phyloP scores from a whole-genome alignment of 2,888 invertebrate genomes.

The Epiperipatus broadwayi region DNA sequence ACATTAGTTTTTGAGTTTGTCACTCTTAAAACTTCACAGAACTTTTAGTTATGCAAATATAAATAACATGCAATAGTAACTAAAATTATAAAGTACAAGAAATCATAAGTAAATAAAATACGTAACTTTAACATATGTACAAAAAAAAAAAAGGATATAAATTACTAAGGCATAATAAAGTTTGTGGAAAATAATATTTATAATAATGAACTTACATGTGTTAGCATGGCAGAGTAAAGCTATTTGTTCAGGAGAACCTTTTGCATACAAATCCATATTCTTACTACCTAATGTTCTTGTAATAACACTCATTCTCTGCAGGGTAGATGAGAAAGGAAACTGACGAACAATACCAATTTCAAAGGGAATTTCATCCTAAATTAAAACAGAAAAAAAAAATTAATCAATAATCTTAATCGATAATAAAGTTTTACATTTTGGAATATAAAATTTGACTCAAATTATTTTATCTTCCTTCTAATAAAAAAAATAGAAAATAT shows the following conservation, averaged over 20 bases:
- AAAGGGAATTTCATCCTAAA: conserved; percentile 25
- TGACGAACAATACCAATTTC: conserved; percentile 57
- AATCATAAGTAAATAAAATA: too few relatives aligned
- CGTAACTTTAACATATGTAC: too few relatives aligned
- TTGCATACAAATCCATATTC: conserved; percentile 54
- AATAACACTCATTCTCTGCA: conserved; percentile 71
- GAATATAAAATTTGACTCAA: too few relatives aligned
- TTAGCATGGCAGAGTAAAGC: conserved; percentile 50
- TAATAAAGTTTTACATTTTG: conserved; percentile 1
- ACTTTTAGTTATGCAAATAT: too few relatives aligned
- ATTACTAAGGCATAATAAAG: too few relatives aligned
- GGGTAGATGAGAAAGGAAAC: conserved; percentile 62
- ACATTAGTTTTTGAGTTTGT: too few relatives aligned
- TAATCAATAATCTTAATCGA: neutral
- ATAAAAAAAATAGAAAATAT: too few relatives aligned
- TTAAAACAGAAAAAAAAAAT: conserved; percentile 1
- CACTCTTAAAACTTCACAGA: too few relatives aligned
- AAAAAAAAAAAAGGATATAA: too few relatives aligned
- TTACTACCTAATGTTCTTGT: conserved; percentile 50
- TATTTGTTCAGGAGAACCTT: conserved; percentile 82
- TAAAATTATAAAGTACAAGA: too few relatives aligned
- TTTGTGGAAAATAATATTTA: neutral
- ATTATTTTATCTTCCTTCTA: too few relatives aligned
- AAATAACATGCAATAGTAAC: too few relatives aligned
- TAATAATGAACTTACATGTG: conserved; percentile 32